phyloP scores from a whole-genome alignment of 2,797 vertebrate species.

The Alca torda region DNA sequence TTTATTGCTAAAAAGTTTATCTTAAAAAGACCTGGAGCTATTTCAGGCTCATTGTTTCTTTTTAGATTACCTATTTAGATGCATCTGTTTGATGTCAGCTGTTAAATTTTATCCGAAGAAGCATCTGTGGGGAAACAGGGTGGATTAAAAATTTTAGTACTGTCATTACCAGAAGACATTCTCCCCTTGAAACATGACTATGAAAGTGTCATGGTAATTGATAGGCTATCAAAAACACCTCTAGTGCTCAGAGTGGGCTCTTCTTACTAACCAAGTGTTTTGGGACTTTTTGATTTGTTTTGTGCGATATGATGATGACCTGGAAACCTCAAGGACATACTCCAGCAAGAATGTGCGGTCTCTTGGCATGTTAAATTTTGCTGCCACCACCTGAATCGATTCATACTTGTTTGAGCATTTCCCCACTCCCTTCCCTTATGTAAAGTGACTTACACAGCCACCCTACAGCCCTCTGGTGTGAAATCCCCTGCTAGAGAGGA shows the following conservation, averaged over 20 bases:
- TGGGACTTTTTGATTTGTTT: neutral
- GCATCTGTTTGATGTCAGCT: conserved; percentile 45
- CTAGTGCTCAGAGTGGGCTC: neutral
- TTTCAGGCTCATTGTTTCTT: neutral
- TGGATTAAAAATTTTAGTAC: neutral
- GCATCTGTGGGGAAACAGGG: neutral
- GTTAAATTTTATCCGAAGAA: neutral
- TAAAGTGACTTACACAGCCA: neutral
- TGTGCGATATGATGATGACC: neutral
- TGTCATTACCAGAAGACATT: neutral
- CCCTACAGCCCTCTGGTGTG: neutral
- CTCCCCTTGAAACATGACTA: neutral
- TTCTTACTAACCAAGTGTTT: neutral
- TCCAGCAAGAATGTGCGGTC: neutral
- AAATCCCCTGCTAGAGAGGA: neutral
- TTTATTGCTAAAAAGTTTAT: conserved; percentile 36
- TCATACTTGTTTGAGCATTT: neutral
- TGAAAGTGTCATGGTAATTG: neutral
- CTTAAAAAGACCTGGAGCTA: conserved; percentile 37
- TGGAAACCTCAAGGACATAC: neutral
- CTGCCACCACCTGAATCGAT: neutral
- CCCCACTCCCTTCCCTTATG: neutral
- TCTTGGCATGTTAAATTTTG: neutral
- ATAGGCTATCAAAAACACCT: neutral
- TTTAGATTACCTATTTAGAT: conserved; percentile 31